Conservation (phyloP, 2,113 vertebrate species). For the Plestiodon gilberti region DNA sequence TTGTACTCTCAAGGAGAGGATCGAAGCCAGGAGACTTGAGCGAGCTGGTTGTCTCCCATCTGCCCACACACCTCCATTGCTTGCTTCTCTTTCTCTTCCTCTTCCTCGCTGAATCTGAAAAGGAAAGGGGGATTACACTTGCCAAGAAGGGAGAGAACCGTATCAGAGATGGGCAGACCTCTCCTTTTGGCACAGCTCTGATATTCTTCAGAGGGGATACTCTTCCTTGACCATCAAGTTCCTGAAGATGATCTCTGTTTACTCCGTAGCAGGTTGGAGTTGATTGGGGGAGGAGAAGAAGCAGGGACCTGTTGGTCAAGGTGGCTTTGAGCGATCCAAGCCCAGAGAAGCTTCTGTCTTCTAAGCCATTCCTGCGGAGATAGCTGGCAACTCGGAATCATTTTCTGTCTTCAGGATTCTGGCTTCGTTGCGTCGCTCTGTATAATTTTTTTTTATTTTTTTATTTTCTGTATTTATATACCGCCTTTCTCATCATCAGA, state of each 20-base stretch:
- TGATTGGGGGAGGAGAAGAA: background rate
- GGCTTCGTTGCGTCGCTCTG: background rate
- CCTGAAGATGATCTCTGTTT: background rate
- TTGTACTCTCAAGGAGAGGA: too few relatives aligned
- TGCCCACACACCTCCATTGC: too few relatives aligned
- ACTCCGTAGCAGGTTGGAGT: background rate
- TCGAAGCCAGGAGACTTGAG: too few relatives aligned
- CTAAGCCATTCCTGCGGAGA: background rate
- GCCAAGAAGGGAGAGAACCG: background rate
- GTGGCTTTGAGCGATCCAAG: background rate
- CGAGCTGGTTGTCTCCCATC: too few relatives aligned
- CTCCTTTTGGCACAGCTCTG: background rate
- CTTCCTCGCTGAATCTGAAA: too few relatives aligned
- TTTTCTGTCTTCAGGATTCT: background rate
- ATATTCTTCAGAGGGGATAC: too few relatives aligned
- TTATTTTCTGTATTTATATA: too few relatives aligned
- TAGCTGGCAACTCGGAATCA: background rate
- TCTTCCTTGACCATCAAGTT: background rate
- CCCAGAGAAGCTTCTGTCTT: too few relatives aligned
- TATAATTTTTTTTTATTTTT: conserved; percentile 30
- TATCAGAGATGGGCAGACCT: background rate
- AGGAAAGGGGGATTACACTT: too few relatives aligned
- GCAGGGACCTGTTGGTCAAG: background rate
- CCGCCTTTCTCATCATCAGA: too few relatives aligned
- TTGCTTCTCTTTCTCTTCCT: too few relatives aligned